Base-by-base conservation (phyloP, 2,888 invertebrate species). In the Cerastis leucographa region DNA sequence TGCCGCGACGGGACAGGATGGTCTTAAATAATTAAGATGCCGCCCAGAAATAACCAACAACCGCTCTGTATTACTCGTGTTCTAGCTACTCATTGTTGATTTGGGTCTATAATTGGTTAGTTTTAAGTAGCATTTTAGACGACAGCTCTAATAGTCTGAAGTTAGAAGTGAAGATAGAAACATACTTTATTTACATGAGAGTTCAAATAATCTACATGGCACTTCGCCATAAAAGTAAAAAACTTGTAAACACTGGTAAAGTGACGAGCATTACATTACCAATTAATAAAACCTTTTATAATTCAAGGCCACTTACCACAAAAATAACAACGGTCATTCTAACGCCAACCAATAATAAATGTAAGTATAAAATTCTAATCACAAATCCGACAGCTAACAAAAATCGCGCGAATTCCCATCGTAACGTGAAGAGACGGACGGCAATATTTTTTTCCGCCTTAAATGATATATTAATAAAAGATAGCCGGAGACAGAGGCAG, bases 391-490 rank as follows among this genome's bases (percentile, higher is more conserved):
- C 62, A 64, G 7, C 2, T 7, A 65, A 71, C 42, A 56, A 49
- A 73, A 74, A 68, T 44, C n/a, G 46, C 40, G 12, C 29, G 29
- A 46, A 42, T 59, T 81, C 44, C 56, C 68, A 12, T 35, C 54
- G 62, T 35, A 73, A 74, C 74, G 56, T 46, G 44, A 25, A 40
- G 62, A 70, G 66, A 78, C 25, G 46, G 44, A 66, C 35, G 19
- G 71, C 42, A 72, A 74, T 78, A 71, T 74, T 86, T 81, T 78
- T 80, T 84, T 79, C 71, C 67, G 77, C 66, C 46, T 56, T 87
- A 77, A 88, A 86, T 85, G 87, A 85, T 81, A 78, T 86, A 88
- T 86, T 65, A 82, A n/a, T 66, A 44, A 76, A 73, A 88, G 78
- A 84, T 84, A 84, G 83, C 68, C 25, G 56, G 66, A 78, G 85